Evolutionary conservation across 2,797 vertebrate genomes (phyloP).

Genomic region (Enteromius treurensis): DNA sequence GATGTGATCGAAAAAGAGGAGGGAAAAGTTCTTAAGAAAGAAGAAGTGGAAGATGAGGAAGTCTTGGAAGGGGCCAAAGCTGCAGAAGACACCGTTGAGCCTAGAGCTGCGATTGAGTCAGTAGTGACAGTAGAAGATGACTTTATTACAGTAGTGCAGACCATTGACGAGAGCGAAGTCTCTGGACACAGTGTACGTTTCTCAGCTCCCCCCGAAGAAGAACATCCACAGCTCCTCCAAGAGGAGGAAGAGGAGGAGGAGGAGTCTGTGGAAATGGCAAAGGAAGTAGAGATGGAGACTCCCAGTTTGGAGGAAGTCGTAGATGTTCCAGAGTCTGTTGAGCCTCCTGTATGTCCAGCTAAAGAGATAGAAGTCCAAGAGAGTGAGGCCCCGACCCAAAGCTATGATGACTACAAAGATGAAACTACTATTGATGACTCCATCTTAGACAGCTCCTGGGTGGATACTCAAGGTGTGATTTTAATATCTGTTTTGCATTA

Average conservation of each 20-base stretch:
- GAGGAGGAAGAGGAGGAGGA: constrained; percentile 76
- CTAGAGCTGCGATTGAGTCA: constrained; percentile 89
- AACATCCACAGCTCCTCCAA: constrained; percentile 70
- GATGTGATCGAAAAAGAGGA: constrained; percentile 56
- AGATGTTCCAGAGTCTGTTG: constrained; percentile 72
- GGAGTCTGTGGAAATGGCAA: constrained; percentile 80
- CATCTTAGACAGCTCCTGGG: constrained; percentile 97
- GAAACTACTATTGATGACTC: constrained; percentile 99
- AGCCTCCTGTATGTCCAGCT: constrained; percentile 79
- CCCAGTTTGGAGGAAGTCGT: constrained; percentile 75
- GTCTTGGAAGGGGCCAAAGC: constrained; percentile 68
- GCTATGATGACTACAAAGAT: constrained; percentile 90
- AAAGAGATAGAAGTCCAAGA: constrained; percentile 80
- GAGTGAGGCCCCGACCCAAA: constrained; percentile 88
- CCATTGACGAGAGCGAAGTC: constrained; percentile 90
- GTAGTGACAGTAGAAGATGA: constrained; percentile 97
- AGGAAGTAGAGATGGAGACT: constrained; percentile 78
- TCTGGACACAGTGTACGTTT: constrained; percentile 93
- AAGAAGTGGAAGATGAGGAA: constrained; percentile 67
- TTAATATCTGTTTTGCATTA: constrained; percentile 13
- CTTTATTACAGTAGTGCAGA: constrained; percentile 97
- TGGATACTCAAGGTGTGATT: constrained; percentile 95
- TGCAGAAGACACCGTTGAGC: constrained; percentile 73
- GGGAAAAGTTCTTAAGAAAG: constrained; percentile 61
- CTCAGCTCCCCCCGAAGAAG: constrained; percentile 81